phyloP scores from a whole-genome alignment of 2,888 invertebrate species.

The Caprella mutica region DNA sequence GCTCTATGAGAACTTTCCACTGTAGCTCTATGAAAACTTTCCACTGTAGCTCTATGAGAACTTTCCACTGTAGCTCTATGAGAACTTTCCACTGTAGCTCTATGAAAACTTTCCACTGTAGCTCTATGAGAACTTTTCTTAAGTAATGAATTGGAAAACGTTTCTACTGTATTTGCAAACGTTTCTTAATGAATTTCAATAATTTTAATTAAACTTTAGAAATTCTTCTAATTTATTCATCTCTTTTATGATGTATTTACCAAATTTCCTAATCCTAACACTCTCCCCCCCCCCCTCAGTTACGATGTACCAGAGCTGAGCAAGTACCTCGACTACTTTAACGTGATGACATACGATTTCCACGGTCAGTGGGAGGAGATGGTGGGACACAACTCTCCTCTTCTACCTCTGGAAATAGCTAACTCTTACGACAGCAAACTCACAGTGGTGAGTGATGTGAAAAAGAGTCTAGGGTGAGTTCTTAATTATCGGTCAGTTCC shows the following conservation, averaged over 20 bases:
- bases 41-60: too few species aligned
- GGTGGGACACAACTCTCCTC: slow-evolving; percentile 83
- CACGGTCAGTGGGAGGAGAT: slow-evolving; percentile 90
- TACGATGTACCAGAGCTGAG: slow-evolving; percentile 88
- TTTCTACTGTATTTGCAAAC: background rate
- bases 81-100: too few species aligned
- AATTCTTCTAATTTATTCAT: background rate
- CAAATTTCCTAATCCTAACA: background rate
- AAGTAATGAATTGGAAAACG: too few species aligned
- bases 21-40: too few species aligned
- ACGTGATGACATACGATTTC: slow-evolving; percentile 92
- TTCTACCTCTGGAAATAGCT: slow-evolving; percentile 76
- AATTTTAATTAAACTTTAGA: background rate
- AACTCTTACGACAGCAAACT: slow-evolving; percentile 85
- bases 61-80: too few species aligned
- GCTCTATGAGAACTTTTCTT: too few species aligned
- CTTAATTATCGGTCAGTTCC: too few species aligned
- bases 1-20: too few species aligned
- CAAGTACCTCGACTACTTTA: slow-evolving; percentile 85
- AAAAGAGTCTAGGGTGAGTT: background rate
- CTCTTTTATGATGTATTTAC: background rate
- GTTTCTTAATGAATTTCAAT: background rate
- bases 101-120: too few species aligned
- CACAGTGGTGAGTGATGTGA: slow-evolving; percentile 50
- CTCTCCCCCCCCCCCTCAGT: slow-evolving; percentile 37